phyloP scores from a whole-genome alignment of 2,113 vertebrate species.

The Anhinga rufa region DNA sequence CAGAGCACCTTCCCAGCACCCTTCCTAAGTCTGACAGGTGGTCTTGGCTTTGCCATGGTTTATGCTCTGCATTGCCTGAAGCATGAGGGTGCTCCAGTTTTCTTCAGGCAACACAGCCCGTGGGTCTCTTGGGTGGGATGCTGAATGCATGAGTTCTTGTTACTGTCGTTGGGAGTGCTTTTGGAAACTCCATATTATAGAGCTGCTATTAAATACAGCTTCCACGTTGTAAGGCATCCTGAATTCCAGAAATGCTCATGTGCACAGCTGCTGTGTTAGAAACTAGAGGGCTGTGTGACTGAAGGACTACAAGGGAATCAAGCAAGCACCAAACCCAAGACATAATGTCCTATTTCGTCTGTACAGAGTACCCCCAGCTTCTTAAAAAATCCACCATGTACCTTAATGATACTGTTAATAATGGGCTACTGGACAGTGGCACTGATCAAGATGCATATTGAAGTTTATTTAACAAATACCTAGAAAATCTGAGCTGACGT shows the following conservation, averaged over 20 bases:
- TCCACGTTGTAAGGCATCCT: not conserved
- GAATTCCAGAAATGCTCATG: not conserved
- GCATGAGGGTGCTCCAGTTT: not conserved
- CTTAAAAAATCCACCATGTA: not conserved
- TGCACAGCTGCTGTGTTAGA: not conserved
- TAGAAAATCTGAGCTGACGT: not conserved
- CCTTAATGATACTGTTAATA: not conserved
- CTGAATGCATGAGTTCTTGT: not conserved
- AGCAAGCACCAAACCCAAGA: not conserved
- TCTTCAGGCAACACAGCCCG: fast-evolving
- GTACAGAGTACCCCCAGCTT: not conserved
- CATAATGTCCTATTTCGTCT: not conserved
- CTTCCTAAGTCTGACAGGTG: not conserved
- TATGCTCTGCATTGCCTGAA: not conserved
- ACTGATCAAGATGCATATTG: not conserved
- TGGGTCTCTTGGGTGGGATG: not conserved
- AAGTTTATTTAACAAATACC: not conserved
- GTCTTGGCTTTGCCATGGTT: not conserved
- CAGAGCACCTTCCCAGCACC: not conserved
- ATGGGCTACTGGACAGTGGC: not conserved
- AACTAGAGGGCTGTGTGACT: not conserved
- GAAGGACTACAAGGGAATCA: not conserved
- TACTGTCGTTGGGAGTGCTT: not conserved
- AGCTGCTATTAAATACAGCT: not conserved
- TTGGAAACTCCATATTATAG: not conserved